Base-by-base conservation (phyloP, 2,797 vertebrate species). In the Paguma larvata region DNA sequence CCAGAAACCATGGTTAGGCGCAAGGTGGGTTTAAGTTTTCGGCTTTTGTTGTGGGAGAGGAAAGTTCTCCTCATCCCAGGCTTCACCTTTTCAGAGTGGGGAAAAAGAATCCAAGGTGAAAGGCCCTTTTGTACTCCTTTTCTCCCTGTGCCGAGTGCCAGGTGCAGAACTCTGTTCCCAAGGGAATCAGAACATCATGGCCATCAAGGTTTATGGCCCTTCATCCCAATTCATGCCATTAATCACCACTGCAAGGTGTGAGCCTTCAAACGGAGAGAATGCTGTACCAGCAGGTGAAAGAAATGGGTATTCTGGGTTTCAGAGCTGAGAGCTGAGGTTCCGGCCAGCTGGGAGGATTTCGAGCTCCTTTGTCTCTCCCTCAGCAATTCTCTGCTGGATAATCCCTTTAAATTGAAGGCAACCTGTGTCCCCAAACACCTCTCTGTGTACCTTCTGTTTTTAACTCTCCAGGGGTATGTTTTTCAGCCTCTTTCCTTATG, bases 31-130 rank as follows among this genome's bases (percentile, higher is more conserved):
- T 96, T 94, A 86, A 48, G 34, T 89, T 96, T 96, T 75, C 95
- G 94, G 97, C 93, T 93, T 97, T 98, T 98, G 88, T 95, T 91
- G 48, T 94, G 87, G 70, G 46, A 87, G 70, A 93, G 91, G 94
- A 95, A 91, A 83, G 84, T 83, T 70, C 93, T 53, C 72, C 32
- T 41, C 34, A 67, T 89, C 86, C 80, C 89, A 89, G 65, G 80
- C 87, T 34, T 85, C 44, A 34, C 79, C 94, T 93, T 96, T 96
- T 93, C 86, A 90, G 91, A 85, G 34, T 18, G 51, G 25, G 78
- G 82, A 4, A 14, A 91, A 53, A 53, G 93, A 95, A 84, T 56
- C 80, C 0, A 0, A 15, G 56, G 72, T 83, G 78, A 96, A 96
- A 97, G 82, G 0, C 87, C 84, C 95, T 88, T 97, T 97, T 97